A percentile compares a stretch with the other conserved stretches of the same genome.
Evolutionary conservation across 2,113 vertebrate genomes (phyloP).

Genomic region (Hepsetus odoe): DNA sequence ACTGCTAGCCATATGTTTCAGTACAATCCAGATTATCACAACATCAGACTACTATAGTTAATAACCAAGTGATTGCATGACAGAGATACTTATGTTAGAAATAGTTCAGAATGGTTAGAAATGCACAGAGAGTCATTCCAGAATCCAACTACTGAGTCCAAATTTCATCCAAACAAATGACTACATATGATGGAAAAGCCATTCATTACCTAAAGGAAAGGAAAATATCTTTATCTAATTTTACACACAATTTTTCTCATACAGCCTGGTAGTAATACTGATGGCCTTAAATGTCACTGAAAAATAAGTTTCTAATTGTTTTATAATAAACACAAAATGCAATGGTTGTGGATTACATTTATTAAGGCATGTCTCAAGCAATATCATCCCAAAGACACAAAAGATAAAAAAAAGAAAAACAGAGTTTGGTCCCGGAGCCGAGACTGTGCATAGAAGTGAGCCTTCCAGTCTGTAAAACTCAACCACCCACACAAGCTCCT

Average conservation of each 20-base stretch:
- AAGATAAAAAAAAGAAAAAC: too few species aligned
- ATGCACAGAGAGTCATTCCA: too few species aligned
- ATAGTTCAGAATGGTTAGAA: too few species aligned
- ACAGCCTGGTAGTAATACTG: neutral
- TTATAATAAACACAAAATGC: too few species aligned
- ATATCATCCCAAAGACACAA: too few species aligned
- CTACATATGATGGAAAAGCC: too few species aligned
- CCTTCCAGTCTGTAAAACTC: too few species aligned
- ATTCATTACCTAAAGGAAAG: neutral
- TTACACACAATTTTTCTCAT: neutral
- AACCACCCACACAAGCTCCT: too few species aligned
- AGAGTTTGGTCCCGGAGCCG: too few species aligned
- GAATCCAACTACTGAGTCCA: too few species aligned
- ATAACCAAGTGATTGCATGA: conserved; percentile 27
- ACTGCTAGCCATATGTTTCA: conserved; percentile 45
- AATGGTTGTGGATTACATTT: neutral
- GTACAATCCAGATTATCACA: conserved; percentile 46
- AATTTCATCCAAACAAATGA: neutral
- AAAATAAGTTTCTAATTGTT: neutral
- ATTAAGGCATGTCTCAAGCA: too few species aligned
- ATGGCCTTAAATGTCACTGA: neutral
- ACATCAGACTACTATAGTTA: conserved; percentile 37
- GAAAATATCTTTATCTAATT: neutral
- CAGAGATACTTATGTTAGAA: neutral
- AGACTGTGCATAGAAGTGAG: too few species aligned